Conservation (phyloP, 37 sponge, comb jelly and placozoan genomes). For the Agelas oroides region DNA sequence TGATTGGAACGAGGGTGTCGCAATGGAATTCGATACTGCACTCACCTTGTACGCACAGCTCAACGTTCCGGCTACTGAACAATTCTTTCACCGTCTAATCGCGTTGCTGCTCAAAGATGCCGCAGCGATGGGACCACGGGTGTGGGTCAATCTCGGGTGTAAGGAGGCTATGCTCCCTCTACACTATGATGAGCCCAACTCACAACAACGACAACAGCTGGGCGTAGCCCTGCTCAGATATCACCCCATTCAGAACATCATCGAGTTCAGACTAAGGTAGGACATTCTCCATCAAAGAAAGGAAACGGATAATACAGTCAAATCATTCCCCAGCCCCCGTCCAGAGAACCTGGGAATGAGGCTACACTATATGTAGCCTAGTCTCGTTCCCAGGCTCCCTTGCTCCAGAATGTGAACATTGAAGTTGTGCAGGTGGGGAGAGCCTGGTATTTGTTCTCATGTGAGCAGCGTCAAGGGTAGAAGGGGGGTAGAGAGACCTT, state of each 20-base stretch:
- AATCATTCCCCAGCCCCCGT: too few relatives aligned
- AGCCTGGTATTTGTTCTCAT: too few relatives aligned
- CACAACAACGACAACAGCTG: too few relatives aligned
- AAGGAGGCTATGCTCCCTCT: slow-evolving; percentile 60
- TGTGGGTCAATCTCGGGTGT: slow-evolving; percentile 43
- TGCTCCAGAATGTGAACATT: too few relatives aligned
- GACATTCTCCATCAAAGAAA: too few relatives aligned
- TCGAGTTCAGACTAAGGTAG: slow-evolving; percentile 67
- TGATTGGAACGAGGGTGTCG: slow-evolving; percentile 39
- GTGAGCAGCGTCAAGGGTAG: too few relatives aligned
- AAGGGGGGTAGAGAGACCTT: too few relatives aligned
- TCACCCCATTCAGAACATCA: slow-evolving; percentile 58
- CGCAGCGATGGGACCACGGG: neutral
- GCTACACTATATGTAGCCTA: too few relatives aligned
- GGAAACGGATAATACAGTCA: too few relatives aligned
- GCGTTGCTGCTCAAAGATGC: slow-evolving; percentile 33
- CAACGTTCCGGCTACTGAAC: slow-evolving; percentile 30
- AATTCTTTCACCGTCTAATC: slow-evolving; percentile 63
- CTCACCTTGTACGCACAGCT: slow-evolving; percentile 45
- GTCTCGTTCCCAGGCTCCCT: too few relatives aligned
- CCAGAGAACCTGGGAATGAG: too few relatives aligned
- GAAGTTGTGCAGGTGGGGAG: too few relatives aligned
- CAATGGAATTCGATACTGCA: neutral
- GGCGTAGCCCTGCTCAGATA: slow-evolving; percentile 26
- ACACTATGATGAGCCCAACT: neutral